Evolutionary conservation across 2,797 vertebrate species (phyloP), one percentile per base, ranked within the genome.

Genomic region (Sphenopsis melanotis): DNA sequence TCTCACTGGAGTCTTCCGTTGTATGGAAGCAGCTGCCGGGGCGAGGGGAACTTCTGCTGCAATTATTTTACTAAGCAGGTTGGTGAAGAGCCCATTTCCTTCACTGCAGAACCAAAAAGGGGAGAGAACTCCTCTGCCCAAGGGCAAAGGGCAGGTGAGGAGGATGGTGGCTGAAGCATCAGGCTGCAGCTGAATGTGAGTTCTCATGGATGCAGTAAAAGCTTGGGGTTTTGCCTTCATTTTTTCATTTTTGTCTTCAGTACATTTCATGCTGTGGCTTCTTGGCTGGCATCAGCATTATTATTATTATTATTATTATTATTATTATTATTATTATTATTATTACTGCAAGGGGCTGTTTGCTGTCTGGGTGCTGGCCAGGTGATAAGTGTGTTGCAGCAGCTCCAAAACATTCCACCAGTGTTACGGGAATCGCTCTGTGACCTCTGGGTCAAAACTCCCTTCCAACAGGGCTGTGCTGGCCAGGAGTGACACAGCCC

Each of bases 361-460:
- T 96, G 90, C 94, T 95, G 89, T 97, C 94, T 96, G 74, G 87
- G 68, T 71, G 26, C 81, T 66, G 11, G 39, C 90, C 93, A 90
- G 89, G 34, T 83, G 81, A 88, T 96, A 74, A 89, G 42, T 39
- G 44, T 15, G 56, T 93, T 61, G 50, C 50, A 83, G 63, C 81
- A 84, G 91, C 61, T 83, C 87, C 74, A 52, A 90, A 93, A 91
- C 68, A 65, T 93, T 64, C 86, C 86, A 5, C 71, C 92, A 90
- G 50, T 5, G 26, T 71, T 94, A 34, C 7, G 0, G 49, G 93
- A 90, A 87, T 83, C 19, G 6, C 70, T 78, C 59, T 94, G 66
- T 93, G 95, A 87, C 83, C 92, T 89, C 42, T 8, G 30, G 95
- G 92, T 90, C 90, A 95, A 95, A 96, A 87, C 74, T 95, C 88